phyloP scores from a whole-genome alignment of 2,888 invertebrate genomes.

The Pecten maximus region DNA sequence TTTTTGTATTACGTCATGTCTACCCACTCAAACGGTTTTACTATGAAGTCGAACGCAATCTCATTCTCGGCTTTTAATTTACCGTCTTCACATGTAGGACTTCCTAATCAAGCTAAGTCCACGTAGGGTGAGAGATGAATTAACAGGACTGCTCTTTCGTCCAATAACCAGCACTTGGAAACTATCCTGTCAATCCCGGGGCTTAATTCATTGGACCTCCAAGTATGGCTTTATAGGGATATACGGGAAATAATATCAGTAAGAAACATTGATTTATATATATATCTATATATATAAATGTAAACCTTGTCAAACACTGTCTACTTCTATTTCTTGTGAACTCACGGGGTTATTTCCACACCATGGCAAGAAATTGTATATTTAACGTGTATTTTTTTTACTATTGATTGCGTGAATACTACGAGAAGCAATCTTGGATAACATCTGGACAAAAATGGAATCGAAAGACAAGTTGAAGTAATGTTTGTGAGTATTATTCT shows the following conservation, averaged over 20 bases:
- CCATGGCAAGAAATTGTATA: neutral
- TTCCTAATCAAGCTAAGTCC: slow-evolving; percentile 35
- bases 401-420: neutral
- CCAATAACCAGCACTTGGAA: slow-evolving; percentile 7
- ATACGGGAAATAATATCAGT: slow-evolving; percentile 10
- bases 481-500: neutral
- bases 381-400: neutral
- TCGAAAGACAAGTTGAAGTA: neutral
- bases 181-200: slow-evolving; percentile 2
- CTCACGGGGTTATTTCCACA: neutral
- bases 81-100: neutral
- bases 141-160: slow-evolving; percentile 7
- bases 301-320: neutral
- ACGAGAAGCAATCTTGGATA: neutral
- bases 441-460: neutral
- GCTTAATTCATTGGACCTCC: neutral
- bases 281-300: neutral
- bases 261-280: slow-evolving; percentile 23
- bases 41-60: neutral
- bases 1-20: neutral
- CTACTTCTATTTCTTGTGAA: neutral
- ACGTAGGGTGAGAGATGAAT: neutral
- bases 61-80: slow-evolving; percentile 25
- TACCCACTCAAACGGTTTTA: neutral
- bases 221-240: neutral